Evolutionary conservation across 2,797 vertebrate genomes (phyloP).

Genomic region (Protonibea diacanthus): DNA sequence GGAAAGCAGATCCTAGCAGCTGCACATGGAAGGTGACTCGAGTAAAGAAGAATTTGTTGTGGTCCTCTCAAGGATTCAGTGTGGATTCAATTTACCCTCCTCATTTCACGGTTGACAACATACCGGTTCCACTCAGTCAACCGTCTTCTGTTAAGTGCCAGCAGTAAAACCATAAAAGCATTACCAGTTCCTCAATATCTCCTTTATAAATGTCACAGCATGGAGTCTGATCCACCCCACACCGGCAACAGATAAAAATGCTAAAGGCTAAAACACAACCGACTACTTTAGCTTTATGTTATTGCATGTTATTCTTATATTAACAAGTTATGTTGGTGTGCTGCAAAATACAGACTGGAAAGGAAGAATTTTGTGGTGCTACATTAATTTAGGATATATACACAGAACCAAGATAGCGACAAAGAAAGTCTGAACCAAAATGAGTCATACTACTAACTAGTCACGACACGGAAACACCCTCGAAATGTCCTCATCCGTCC

Average conservation of each 20-base stretch:
- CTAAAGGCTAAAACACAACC: conserved; percentile 16
- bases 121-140: conserved; percentile 52
- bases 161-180: conserved; percentile 47
- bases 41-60: conserved; percentile 38
- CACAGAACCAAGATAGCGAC: conserved; percentile 4
- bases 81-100: conserved; percentile 46
- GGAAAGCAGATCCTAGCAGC: conserved; percentile 24
- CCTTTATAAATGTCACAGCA: conserved; percentile 41
- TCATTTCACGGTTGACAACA: conserved; percentile 60
- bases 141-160: conserved; percentile 40
- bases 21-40: conserved; percentile 25
- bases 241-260: conserved; percentile 22
- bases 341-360: neutral
- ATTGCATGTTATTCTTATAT: conserved; percentile 2
- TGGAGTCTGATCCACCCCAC: conserved; percentile 16
- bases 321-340: neutral
- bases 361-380: neutral
- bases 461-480: conserved; percentile 27
- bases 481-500: conserved; percentile 21
- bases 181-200: conserved; percentile 34
- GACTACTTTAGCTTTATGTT: conserved; percentile 7
- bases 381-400: conserved; percentile 9
- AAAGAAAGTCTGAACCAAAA: conserved; percentile 23
- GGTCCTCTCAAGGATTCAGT: conserved; percentile 46
- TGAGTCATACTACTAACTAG: conserved; percentile 43